Conservation (phyloP, 2,113 vertebrate species). For the Orycteropus afer region DNA sequence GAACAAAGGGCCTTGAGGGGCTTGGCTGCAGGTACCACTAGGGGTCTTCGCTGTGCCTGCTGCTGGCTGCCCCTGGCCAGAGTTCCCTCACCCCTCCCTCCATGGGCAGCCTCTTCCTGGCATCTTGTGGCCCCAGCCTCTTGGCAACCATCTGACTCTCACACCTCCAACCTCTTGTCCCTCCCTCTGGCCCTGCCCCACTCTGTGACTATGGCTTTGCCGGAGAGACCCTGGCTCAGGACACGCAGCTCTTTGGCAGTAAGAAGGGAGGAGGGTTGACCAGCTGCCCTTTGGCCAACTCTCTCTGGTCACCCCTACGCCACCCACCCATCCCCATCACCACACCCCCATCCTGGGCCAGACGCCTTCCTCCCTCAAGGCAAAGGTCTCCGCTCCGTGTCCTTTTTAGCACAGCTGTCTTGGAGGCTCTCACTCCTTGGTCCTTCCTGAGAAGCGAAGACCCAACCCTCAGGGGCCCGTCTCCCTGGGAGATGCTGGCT, state of each 20-base stretch:
- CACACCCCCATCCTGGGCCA: background rate
- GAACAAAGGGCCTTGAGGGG: background rate
- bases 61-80: background rate
- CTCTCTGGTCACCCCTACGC: background rate
- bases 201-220: background rate
- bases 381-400: background rate
- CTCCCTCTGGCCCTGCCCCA: background rate
- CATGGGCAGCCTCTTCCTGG: background rate
- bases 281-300: background rate
- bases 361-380: background rate
- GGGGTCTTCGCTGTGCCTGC: background rate
- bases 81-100: background rate
- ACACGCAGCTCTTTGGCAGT: background rate
- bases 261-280: background rate
- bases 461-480: background rate
- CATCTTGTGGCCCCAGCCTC: background rate
- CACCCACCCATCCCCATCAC: background rate
- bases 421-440: background rate
- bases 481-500: conserved; percentile 54
- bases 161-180: background rate
- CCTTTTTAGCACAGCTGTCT: conserved; percentile 9
- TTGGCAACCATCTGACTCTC: background rate
- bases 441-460: background rate
- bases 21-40: background rate
- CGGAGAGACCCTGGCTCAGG: background rate